Evolutionary conservation across 2,113 vertebrate genomes (phyloP).

Genomic region (Labeo rohita): DNA sequence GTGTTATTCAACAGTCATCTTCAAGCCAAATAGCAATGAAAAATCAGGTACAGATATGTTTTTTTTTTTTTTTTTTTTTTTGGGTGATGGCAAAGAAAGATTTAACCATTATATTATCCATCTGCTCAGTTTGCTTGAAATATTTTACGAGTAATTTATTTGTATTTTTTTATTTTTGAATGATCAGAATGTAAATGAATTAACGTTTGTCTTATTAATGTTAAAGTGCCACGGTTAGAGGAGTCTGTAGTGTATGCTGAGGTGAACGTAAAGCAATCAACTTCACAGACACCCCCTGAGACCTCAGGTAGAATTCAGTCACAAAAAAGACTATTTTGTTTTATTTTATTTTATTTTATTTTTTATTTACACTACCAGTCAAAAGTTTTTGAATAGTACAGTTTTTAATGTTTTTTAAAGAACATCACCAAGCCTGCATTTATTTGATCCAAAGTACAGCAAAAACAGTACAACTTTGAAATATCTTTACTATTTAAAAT

Average conservation of each 20-base stretch:
- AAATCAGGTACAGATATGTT: conserved; percentile 28
- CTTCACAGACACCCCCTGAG: background rate
- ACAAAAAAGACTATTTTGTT: too few relatives aligned
- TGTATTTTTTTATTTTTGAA: background rate
- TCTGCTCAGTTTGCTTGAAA: too few relatives aligned
- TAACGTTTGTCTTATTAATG: background rate
- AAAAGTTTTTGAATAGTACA: too few relatives aligned
- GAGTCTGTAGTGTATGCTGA: conserved; percentile 40
- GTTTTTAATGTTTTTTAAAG: too few relatives aligned
- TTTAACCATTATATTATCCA: background rate
- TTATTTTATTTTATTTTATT: too few relatives aligned
- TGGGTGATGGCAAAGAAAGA: background rate
- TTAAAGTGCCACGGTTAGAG: conserved; percentile 1
- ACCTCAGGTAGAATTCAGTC: background rate
- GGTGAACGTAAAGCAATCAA: conserved; percentile 13
- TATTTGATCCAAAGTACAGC: too few relatives aligned
- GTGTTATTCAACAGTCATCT: conserved; percentile 46
- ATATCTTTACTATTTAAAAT: too few relatives aligned
- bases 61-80: background rate
- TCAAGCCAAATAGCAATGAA: background rate
- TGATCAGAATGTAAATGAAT: background rate
- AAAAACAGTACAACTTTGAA: too few relatives aligned
- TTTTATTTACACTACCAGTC: too few relatives aligned
- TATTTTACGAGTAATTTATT: too few relatives aligned
- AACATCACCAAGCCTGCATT: too few relatives aligned